These are phyloP conservation scores for Falco peregrinus DNA, from an alignment of 2,797 vertebrate genomes.

Conservation along the genomic window DNA sequence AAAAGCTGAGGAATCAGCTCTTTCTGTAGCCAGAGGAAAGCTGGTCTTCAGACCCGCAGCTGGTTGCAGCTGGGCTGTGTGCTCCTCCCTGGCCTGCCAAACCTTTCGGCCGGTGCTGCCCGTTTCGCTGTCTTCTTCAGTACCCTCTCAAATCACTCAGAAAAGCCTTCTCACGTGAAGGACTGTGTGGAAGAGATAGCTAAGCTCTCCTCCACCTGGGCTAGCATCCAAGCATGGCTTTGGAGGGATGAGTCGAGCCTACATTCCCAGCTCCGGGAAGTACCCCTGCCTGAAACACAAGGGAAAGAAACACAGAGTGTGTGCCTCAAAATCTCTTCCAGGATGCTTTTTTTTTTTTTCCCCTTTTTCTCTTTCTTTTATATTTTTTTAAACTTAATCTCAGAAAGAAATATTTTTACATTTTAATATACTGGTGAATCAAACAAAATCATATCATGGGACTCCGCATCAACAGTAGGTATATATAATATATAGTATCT, in stretches of 20 bases:
- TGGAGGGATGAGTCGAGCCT: background rate
- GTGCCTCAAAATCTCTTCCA: background rate
- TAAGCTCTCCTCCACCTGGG: background rate
- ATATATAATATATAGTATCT: background rate
- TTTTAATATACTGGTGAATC: background rate
- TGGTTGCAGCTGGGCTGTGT: background rate
- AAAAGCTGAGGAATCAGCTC: background rate
- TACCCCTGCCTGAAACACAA: background rate
- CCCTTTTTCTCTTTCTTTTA: fast-evolving
- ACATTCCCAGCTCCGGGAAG: background rate
- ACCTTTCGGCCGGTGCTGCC: background rate
- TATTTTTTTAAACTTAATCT: background rate
- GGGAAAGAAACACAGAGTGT: background rate
- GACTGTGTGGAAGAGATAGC: background rate
- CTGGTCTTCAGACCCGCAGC: background rate
- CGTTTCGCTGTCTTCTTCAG: background rate
- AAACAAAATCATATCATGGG: background rate
- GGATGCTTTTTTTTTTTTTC: background rate
- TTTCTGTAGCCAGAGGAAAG: background rate
- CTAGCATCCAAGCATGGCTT: background rate
- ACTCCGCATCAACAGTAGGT: background rate
- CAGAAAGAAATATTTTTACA: background rate
- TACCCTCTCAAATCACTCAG: background rate
- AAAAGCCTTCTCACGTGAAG: background rate
- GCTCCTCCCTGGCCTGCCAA: background rate